Evolutionary conservation across 2,113 vertebrate genomes (phyloP).

Genomic region (Chaetorhynchus papuensis): DNA sequence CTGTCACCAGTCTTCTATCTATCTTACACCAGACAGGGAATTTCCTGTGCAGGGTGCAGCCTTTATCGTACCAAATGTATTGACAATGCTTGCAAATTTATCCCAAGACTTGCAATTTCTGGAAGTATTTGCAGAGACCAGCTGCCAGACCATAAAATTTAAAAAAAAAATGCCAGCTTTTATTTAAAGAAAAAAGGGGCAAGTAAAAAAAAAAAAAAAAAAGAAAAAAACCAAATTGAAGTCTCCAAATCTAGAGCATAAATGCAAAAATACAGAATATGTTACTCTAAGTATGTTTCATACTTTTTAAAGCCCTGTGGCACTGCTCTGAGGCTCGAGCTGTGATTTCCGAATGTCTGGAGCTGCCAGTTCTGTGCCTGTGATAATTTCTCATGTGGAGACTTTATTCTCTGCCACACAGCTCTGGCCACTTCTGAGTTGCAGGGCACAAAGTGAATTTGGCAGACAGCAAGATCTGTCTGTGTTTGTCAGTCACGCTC

Average conservation of each 20-base stretch:
- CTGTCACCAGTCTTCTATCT: not conserved
- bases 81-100: not conserved
- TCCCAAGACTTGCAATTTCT: not conserved
- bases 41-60: not conserved
- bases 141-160: not conserved
- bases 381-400: not conserved
- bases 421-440: constrained; percentile 1
- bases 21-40: not conserved
- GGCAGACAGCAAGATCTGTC: constrained; percentile 42
- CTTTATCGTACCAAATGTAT: not conserved
- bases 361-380: not conserved
- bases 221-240: not conserved
- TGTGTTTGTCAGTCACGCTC: constrained; percentile 10
- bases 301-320: not conserved
- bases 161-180: not conserved
- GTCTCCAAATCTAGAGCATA: not conserved
- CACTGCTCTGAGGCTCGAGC: not conserved
- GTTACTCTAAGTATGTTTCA: not conserved
- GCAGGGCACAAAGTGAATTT: constrained; percentile 11
- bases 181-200: not conserved
- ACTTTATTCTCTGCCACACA: not conserved
- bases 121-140: not conserved
- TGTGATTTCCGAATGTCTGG: not conserved
- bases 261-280: not conserved
- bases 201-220: not conserved